Conservation (phyloP, 2,888 invertebrate species). For the Pachycephus smyrnensis region DNA sequence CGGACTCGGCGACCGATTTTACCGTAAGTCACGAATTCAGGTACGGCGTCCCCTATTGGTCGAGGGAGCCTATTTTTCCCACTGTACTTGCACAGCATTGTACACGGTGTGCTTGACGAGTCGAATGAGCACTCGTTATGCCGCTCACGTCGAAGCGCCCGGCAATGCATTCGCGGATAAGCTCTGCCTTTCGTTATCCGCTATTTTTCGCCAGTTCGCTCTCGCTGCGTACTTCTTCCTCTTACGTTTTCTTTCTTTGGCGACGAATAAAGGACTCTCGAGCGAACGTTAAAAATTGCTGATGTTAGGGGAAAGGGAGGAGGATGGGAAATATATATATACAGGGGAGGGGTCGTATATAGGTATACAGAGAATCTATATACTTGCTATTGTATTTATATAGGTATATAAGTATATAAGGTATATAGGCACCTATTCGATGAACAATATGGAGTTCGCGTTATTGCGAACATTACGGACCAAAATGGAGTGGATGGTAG, state of each 20-base stretch:
- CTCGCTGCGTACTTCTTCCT: not conserved
- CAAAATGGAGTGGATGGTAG: not conserved
- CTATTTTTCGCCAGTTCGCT: not conserved
- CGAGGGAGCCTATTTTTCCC: not conserved
- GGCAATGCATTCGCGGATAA: not conserved
- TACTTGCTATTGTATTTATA: too few species aligned
- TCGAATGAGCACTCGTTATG: not conserved
- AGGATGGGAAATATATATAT: not conserved
- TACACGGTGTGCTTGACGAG: not conserved
- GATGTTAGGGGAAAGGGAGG: not conserved
- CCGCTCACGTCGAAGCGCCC: not conserved
- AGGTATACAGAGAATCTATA: too few species aligned
- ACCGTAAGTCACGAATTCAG: not conserved
- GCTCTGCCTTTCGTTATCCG: not conserved
- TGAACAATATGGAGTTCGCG: not conserved
- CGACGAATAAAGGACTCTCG: not conserved
- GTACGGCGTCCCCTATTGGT: not conserved
- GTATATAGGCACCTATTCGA: not conserved
- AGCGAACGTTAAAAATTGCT: not conserved
- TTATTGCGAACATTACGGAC: not conserved
- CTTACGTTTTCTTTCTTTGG: not conserved
- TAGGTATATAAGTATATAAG: too few species aligned
- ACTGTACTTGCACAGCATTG: not conserved
- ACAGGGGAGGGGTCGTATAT: too few species aligned
- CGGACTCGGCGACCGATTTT: not conserved